phyloP scores from a whole-genome alignment of 2,797 vertebrate genomes.

The Amniataba percoides region DNA sequence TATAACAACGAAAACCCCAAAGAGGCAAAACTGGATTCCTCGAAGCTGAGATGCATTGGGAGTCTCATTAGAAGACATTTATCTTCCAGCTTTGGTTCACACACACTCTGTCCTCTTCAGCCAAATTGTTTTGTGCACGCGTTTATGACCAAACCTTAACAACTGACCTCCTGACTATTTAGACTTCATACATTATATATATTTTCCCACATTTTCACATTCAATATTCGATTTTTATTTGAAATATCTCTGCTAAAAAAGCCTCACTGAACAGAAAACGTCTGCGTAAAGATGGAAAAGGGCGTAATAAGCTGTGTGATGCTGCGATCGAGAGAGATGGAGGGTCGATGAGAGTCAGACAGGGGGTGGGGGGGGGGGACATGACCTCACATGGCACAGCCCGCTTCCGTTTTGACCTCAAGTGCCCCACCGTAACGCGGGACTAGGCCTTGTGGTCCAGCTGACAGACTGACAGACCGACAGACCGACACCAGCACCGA shows the following conservation, averaged over 20 bases:
- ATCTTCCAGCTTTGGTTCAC: not conserved
- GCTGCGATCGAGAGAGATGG: not conserved
- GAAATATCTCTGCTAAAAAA: not conserved
- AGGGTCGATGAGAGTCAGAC: not conserved
- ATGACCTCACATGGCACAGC: constrained; percentile 65
- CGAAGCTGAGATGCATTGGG: not conserved
- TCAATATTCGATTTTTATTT: not conserved
- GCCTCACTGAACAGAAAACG: not conserved
- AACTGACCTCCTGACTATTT: not conserved
- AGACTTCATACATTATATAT: not conserved
- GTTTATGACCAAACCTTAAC: not conserved
- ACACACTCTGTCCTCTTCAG: not conserved
- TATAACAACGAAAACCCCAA: not conserved
- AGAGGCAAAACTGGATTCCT: not conserved
- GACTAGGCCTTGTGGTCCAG: not conserved
- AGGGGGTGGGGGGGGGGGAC: constrained; percentile 10
- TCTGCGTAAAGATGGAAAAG: not conserved
- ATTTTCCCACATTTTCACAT: not conserved
- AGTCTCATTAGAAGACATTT: not conserved
- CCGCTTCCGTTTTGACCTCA: constrained; percentile 68
- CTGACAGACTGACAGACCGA: constrained; percentile 54
- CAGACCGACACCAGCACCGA: constrained; percentile 35
- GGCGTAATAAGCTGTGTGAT: not conserved
- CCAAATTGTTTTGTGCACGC: not conserved
- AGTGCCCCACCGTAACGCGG: constrained; percentile 40